phyloP scores from a whole-genome alignment of 2,888 invertebrate species.

The Dugesia japonica region DNA sequence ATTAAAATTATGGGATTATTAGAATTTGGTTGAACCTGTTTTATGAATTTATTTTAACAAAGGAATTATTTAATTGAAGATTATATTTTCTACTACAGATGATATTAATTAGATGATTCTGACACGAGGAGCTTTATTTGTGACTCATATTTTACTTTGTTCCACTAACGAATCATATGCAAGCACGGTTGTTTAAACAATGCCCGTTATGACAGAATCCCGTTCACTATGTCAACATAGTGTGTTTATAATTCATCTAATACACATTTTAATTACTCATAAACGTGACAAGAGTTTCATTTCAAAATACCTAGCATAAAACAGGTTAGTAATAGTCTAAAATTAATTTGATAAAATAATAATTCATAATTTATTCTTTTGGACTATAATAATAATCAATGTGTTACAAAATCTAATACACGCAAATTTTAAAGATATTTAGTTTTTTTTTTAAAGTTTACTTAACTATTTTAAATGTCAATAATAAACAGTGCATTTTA shows the following conservation, averaged over 20 bases:
- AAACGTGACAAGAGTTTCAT: background rate
- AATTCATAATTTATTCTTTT: background rate
- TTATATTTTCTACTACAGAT: no score
- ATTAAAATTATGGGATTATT: no score
- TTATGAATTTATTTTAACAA: no score
- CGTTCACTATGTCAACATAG: background rate
- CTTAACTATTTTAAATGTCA: slow-evolving; percentile 13
- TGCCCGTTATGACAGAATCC: slow-evolving; percentile 13
- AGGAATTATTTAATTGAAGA: no score
- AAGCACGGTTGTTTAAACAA: background rate
- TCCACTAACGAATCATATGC: background rate
- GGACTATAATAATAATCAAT: no score
- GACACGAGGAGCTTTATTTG: slow-evolving; percentile 1
- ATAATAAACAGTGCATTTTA: background rate
- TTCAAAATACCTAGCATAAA: background rate
- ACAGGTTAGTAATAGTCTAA: background rate
- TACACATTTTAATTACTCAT: background rate
- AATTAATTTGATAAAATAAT: background rate
- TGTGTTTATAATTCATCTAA: background rate
- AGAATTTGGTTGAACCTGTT: no score
- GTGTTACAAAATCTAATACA: no score
- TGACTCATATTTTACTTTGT: slow-evolving; percentile 5
- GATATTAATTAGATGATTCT: no score
- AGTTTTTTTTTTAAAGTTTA: background rate
- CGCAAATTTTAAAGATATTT: background rate